A percentile compares a stretch with the other conserved stretches of the same genome.
These are phyloP conservation scores for Tachypleus tridentatus DNA, from an alignment of 1,140 invertebrate genomes.

Conservation along the genomic window DNA sequence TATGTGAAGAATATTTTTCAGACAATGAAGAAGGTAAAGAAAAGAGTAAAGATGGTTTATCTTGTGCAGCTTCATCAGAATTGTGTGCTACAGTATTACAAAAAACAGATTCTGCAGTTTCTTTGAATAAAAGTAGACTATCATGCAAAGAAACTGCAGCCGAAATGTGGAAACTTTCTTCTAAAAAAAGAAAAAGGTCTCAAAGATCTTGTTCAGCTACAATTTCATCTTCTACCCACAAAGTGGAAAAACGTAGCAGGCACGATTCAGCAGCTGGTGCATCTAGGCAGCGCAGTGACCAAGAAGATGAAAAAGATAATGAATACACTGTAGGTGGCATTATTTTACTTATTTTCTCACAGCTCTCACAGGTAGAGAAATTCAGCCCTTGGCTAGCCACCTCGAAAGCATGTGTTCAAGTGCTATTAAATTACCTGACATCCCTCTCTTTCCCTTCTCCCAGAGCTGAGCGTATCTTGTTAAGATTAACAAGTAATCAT, in stretches of 20 bases:
- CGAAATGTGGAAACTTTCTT: neutral
- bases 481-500: slow-evolving; percentile 5
- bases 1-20: neutral
- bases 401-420: slow-evolving; percentile 1
- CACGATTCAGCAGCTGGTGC: no score
- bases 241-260: no score
- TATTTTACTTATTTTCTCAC: slow-evolving; percentile 2
- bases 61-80: no score
- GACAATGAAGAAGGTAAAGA: neutral
- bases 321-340: slow-evolving; percentile 1
- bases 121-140: neutral
- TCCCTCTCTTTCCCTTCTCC: neutral
- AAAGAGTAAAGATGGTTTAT: neutral
- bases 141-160: neutral
- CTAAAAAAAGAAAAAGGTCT: neutral
- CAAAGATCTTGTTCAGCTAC: neutral
- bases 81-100: no score
- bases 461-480: slow-evolving; percentile 8
- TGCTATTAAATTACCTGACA: slow-evolving; percentile 10
- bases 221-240: neutral
- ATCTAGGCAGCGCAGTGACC: neutral
- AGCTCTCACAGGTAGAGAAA: slow-evolving; percentile 9
- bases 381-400: slow-evolving; percentile 1
- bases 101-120: no score
- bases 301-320: neutral